phyloP scores from a whole-genome alignment of 2,888 invertebrate genomes.

The Lathronympha strigana region DNA sequence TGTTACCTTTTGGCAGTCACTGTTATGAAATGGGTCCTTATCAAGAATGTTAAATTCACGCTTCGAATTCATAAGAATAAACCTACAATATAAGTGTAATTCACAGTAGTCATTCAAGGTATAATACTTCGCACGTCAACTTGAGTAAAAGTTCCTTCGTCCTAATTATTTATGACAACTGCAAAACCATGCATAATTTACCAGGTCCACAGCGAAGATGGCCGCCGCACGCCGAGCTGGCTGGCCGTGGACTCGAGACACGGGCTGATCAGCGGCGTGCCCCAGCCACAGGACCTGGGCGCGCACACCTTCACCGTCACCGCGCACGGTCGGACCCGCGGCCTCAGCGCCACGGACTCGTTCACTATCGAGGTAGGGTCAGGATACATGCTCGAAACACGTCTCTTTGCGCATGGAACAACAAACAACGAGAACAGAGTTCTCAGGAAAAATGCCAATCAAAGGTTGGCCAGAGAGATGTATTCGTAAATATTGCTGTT shows the following conservation, averaged over 20 bases:
- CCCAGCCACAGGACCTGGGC: slow-evolving; percentile 87
- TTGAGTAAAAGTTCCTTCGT: no score
- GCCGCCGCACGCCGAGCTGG: slow-evolving; percentile 85
- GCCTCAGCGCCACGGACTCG: slow-evolving; percentile 85
- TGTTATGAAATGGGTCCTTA: background rate
- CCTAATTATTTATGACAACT: no score
- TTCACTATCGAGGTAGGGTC: slow-evolving; percentile 86
- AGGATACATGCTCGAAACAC: slow-evolving; percentile 67
- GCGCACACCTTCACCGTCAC: slow-evolving; percentile 86
- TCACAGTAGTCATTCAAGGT: no score
- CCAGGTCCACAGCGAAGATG: slow-evolving; percentile 72
- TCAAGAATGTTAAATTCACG: no score
- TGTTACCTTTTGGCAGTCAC: background rate
- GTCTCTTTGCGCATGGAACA: no score
- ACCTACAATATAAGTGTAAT: no score
- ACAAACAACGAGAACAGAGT: no score
- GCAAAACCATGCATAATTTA: background rate
- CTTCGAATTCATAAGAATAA: no score
- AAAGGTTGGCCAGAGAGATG: no score
- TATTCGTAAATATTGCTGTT: background rate
- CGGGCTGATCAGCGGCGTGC: slow-evolving; percentile 90
- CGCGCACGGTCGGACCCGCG: slow-evolving; percentile 77
- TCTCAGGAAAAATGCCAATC: no score
- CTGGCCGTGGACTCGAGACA: slow-evolving; percentile 88
- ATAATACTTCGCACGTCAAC: no score